phyloP scores from a whole-genome alignment of 2,797 vertebrate genomes.

The Acomys russatus region DNA sequence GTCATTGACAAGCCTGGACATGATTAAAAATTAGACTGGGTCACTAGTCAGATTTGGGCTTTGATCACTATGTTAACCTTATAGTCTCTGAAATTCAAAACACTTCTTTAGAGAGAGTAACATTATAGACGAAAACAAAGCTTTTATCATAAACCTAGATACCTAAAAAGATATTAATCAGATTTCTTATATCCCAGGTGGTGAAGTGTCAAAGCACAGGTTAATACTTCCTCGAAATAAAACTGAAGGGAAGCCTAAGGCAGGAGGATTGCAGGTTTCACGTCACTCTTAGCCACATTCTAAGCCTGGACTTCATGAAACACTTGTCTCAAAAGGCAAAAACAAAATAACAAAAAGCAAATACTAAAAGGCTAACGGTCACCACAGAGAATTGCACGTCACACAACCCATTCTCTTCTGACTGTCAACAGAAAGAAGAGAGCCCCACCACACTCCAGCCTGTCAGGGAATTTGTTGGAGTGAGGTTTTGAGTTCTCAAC shows the following conservation, averaged over 20 bases:
- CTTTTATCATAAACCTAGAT: conserved; percentile 41
- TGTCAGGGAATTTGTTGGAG: neutral
- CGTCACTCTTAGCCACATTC: neutral
- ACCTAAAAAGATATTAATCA: conserved; percentile 23
- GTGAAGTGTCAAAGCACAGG: neutral
- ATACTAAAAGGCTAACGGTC: neutral
- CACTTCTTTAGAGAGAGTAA: neutral
- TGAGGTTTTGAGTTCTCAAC: neutral
- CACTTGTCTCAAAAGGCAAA: neutral
- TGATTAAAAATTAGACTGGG: conserved; percentile 32
- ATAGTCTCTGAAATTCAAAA: conserved; percentile 21
- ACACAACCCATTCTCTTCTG: neutral
- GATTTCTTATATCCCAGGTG: neutral
- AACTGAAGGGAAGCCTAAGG: neutral
- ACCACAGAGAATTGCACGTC: conserved; percentile 15
- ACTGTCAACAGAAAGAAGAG: neutral
- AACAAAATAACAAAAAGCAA: neutral
- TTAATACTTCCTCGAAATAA: conserved; percentile 31
- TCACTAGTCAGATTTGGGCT: neutral
- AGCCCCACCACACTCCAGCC: neutral
- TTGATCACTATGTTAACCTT: neutral
- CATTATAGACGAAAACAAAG: conserved; percentile 38
- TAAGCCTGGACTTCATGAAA: neutral
- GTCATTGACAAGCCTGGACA: conserved; percentile 2
- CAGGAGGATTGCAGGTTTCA: neutral